phyloP scores from a whole-genome alignment of 2,797 vertebrate genomes.

The Arctocebus calabarensis region DNA sequence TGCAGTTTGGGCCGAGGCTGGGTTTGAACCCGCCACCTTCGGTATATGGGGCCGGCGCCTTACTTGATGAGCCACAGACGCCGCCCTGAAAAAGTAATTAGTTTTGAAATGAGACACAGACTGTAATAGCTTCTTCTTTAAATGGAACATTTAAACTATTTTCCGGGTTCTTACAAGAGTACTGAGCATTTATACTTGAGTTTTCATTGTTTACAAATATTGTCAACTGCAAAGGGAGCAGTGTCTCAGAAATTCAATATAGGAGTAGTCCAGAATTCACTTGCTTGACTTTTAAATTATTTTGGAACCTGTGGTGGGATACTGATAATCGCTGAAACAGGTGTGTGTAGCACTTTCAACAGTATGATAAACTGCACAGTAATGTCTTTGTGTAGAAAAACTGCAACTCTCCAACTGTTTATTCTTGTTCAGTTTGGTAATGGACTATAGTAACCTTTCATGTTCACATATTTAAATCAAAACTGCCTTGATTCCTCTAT shows the following conservation, averaged over 20 bases:
- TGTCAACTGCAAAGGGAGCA: neutral
- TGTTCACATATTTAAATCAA: neutral
- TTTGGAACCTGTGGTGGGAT: slow-evolving; percentile 57
- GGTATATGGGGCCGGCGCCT: no score
- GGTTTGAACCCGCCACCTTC: no score
- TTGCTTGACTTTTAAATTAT: slow-evolving; percentile 51
- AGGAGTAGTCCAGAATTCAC: slow-evolving; percentile 18
- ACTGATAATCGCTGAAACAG: slow-evolving; percentile 17
- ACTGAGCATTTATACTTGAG: neutral
- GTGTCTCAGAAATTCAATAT: neutral
- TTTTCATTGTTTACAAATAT: slow-evolving; percentile 56
- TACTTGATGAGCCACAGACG: no score
- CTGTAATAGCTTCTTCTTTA: slow-evolving; percentile 56
- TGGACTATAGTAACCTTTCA: neutral
- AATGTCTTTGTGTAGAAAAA: slow-evolving; percentile 18
- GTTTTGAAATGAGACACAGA: slow-evolving; percentile 57
- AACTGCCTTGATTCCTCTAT: neutral
- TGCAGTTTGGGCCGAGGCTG: no score
- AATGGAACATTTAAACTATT: slow-evolving; percentile 47
- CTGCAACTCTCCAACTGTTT: neutral
- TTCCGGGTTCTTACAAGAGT: slow-evolving; percentile 49
- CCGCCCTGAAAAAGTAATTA: no score
- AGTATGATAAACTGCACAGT: neutral
- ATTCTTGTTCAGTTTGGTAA: neutral
- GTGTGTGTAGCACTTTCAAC: neutral